Conservation (phyloP, 1,140 invertebrate genomes). For the Eciton burchellii region DNA sequence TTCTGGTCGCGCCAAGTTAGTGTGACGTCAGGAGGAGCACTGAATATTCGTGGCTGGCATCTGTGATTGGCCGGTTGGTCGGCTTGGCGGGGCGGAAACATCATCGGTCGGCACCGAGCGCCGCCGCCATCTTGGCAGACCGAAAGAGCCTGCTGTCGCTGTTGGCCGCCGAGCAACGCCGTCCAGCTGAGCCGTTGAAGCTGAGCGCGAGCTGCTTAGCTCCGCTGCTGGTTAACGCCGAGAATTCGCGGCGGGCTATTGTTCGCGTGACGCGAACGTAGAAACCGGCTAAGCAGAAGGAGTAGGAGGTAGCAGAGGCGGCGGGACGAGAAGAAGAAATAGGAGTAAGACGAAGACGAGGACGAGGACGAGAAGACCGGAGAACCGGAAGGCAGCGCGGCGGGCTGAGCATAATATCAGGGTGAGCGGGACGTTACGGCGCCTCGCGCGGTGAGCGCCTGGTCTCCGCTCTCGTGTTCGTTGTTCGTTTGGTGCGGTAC, state of each 20-base stretch:
- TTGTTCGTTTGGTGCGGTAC: neutral
- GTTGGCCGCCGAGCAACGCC: slow-evolving; percentile 65
- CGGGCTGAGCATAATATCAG: slow-evolving; percentile 31
- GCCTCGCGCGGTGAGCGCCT: slow-evolving; percentile 51
- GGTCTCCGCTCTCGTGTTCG: slow-evolving; percentile 3
- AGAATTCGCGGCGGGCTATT: slow-evolving; percentile 28
- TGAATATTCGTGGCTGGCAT: neutral
- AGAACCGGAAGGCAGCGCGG: slow-evolving; percentile 36
- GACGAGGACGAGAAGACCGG: slow-evolving; percentile 19
- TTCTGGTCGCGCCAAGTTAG: neutral
- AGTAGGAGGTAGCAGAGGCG: slow-evolving; percentile 4
- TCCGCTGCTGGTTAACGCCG: slow-evolving; percentile 55
- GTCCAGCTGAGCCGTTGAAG: slow-evolving; percentile 70
- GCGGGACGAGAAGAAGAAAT: neutral
- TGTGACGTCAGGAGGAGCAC: slow-evolving; percentile 55
- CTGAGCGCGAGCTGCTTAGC: slow-evolving; percentile 56
- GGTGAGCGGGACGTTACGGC: slow-evolving; percentile 48
- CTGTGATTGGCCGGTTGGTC: slow-evolving; percentile 55
- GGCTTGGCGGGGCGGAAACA: neutral
- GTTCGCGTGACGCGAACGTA: slow-evolving; percentile 22
- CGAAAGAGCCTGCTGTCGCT: slow-evolving; percentile 71
- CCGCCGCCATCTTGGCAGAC: slow-evolving; percentile 75
- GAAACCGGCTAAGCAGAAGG: slow-evolving; percentile 20
- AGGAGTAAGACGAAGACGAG: neutral
- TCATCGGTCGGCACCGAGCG: slow-evolving; percentile 37